Percentiles rank a stretch among this genome's conserved stretches.
phyloP scores from a whole-genome alignment of 2,797 vertebrate species.

The Melanotaenia pygmaea region DNA sequence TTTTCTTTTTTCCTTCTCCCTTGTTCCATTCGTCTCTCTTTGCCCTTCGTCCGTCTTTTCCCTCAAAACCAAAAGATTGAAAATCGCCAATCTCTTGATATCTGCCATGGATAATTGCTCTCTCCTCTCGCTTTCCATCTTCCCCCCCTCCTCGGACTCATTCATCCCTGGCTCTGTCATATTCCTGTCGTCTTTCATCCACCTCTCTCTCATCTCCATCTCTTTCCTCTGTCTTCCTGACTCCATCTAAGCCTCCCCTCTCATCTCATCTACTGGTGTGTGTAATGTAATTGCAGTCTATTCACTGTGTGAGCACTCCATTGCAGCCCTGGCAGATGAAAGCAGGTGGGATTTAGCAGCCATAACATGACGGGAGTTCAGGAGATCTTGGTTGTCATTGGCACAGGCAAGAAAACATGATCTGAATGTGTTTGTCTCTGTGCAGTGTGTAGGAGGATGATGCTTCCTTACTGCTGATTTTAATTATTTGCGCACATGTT shows the following conservation, averaged over 20 bases:
- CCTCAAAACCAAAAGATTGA: constrained; percentile 40
- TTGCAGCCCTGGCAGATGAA: constrained; percentile 48
- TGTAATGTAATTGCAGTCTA: constrained; percentile 48
- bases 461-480: constrained; percentile 15
- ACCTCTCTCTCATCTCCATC: constrained; percentile 20
- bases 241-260: constrained; percentile 44
- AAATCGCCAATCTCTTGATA: constrained; percentile 35
- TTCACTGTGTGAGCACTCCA: constrained; percentile 28
- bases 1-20: neutral
- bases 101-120: constrained; percentile 42
- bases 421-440: constrained; percentile 18
- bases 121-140: constrained; percentile 9
- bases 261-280: constrained; percentile 33
- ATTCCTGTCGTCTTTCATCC: constrained; percentile 41
- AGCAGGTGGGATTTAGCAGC: constrained; percentile 52
- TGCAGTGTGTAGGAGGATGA: constrained; percentile 28
- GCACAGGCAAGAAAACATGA: constrained; percentile 25
- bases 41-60: constrained; percentile 39
- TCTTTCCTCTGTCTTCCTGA: constrained; percentile 44
- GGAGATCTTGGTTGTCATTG: constrained; percentile 34
- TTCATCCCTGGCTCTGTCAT: constrained; percentile 37
- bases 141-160: constrained; percentile 7
- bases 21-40: constrained; percentile 49
- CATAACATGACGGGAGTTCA: constrained; percentile 21
- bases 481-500: constrained; percentile 18